A percentile compares a stretch with the other conserved stretches of the same genome.
phyloP scores from a whole-genome alignment of 2,888 invertebrate genomes.

The Tromatobia lineatoria region DNA sequence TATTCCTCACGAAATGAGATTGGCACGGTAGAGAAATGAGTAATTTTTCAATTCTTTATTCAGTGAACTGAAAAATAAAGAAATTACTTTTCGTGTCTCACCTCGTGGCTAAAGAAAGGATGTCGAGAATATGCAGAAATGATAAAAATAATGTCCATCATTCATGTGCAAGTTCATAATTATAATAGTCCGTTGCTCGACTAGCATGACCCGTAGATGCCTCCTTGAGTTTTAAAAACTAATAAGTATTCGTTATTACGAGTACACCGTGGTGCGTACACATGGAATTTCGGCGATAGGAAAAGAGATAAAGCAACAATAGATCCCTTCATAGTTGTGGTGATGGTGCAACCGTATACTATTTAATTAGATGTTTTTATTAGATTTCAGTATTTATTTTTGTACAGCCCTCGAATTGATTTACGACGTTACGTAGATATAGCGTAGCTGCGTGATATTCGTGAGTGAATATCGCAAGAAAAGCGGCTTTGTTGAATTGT shows the following conservation, averaged over 20 bases:
- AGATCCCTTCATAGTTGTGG: constrained; percentile 74
- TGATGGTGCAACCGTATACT: constrained; percentile 82
- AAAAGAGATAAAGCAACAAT: constrained; percentile 59
- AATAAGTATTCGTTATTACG: background rate
- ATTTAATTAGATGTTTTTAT: constrained; percentile 76
- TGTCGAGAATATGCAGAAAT: too few relatives aligned
- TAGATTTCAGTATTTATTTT: constrained; percentile 83
- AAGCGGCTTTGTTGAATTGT: constrained; percentile 40
- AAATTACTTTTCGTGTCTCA: too few relatives aligned
- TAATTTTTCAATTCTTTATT: too few relatives aligned
- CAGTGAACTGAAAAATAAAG: too few relatives aligned
- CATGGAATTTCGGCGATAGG: background rate
- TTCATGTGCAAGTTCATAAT: too few relatives aligned
- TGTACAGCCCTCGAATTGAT: constrained; percentile 80
- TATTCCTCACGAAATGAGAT: too few relatives aligned
- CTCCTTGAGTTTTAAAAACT: background rate
- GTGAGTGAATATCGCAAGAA: constrained; percentile 44
- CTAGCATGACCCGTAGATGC: too few relatives aligned
- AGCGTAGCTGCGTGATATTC: background rate
- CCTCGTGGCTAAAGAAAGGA: too few relatives aligned
- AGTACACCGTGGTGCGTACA: constrained; percentile 9
- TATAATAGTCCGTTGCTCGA: too few relatives aligned
- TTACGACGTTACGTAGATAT: constrained; percentile 53
- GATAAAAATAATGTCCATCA: too few relatives aligned
- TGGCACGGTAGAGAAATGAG: too few relatives aligned